phyloP scores from a whole-genome alignment of 2,113 vertebrate species.

The Cyprinodon variegatus region DNA sequence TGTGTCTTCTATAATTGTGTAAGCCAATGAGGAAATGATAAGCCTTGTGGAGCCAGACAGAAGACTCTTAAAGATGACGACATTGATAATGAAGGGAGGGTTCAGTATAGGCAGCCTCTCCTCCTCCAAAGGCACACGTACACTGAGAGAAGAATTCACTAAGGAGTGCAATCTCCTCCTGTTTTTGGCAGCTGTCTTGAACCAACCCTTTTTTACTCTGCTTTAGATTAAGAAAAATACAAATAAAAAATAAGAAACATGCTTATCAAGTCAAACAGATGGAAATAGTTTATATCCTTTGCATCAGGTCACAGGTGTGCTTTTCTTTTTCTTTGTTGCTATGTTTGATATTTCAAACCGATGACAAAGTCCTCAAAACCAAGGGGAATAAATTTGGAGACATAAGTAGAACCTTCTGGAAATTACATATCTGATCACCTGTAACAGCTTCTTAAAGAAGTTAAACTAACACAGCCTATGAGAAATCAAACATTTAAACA shows the following conservation, averaged over 20 bases:
- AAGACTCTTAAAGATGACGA: constrained; percentile 78
- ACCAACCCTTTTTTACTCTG: background rate
- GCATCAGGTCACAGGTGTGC: background rate
- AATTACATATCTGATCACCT: too few species aligned
- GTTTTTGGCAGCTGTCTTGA: background rate
- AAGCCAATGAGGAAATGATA: constrained; percentile 77
- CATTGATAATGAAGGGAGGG: constrained; percentile 70
- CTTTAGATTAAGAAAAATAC: background rate
- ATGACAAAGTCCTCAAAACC: background rate
- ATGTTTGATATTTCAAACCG: too few species aligned
- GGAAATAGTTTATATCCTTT: background rate
- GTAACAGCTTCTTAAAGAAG: too few species aligned
- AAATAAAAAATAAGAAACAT: background rate
- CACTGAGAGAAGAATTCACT: background rate
- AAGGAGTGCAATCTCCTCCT: background rate
- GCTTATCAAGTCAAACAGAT: background rate
- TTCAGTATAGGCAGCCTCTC: constrained; percentile 41
- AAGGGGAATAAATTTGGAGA: too few species aligned
- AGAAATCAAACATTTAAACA: too few species aligned
- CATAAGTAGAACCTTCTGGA: too few species aligned
- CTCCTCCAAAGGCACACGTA: constrained; percentile 22
- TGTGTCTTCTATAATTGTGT: constrained; percentile 68
- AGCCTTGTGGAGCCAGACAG: constrained; percentile 80
- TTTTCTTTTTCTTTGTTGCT: background rate
- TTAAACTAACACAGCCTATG: too few species aligned